Base-by-base conservation (phyloP, 2,797 vertebrate species). In the Luscinia luscinia region DNA sequence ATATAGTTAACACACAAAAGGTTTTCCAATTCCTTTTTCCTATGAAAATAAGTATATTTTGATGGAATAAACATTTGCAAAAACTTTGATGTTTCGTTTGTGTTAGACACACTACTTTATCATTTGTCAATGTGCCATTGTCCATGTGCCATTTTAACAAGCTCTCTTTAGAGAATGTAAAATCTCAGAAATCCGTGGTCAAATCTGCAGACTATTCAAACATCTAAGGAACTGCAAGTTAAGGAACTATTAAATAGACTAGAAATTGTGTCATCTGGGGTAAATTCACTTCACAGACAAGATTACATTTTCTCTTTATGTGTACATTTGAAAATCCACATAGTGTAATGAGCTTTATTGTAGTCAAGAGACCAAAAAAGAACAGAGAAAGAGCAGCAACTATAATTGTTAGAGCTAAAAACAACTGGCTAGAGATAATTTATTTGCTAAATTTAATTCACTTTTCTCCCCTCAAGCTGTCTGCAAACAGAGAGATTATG, bases 371-470 rank as follows among this genome's bases (percentile, higher is more conserved):
- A 84, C 16, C 8, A 73, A 76, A 84, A 72, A 79, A 38, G n/a
- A 76, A 77, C 2, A 84, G 24, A 64, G 55, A 78, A 80, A 80
- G 77, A 94, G 17, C 36, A 84, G 55, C 36, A 81, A 46, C 54
- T 69, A 26, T 66, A 64, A 72, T 61, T 70, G 45, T 52, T 73
- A 74, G 34, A 67, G 12, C 24, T 55, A 62, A 79, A 78, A 95
- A 73, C 40, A 78, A 91, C 69, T 87, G 87, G 9, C 46, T 87
- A 43, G 46, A 69, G 30, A 75, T 43, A 77, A 76, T 55, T 75
- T 62, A 72, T 90, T 91, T 68, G 21, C 43, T 51, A 81, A 66
- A 84, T 86, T 94, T 73, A 93, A 92, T 92, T 90, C 51, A 36
- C 57, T 63, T 81, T 89, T 89, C 68, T 77, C 17, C 49, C 80